These are phyloP conservation scores for Zaprionus capensis DNA, from an alignment of 1,140 invertebrate species.

Conservation along the genomic window DNA sequence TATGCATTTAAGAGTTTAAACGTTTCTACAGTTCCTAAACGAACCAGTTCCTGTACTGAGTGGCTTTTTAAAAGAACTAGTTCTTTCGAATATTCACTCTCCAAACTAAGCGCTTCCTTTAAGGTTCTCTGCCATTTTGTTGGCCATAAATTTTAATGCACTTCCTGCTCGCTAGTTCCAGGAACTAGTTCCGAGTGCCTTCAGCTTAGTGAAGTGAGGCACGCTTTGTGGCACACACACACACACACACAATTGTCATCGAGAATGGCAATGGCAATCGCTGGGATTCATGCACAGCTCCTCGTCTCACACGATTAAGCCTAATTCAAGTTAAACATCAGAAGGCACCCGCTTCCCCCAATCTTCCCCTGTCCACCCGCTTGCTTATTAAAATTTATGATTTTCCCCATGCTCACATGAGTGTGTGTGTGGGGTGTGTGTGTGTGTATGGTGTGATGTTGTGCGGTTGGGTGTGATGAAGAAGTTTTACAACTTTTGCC, in stretches of 20 bases:
- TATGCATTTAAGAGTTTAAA: too few species aligned
- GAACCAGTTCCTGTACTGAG: not conserved
- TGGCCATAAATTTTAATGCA: not conserved
- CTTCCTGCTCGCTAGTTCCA: not conserved
- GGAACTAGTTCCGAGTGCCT: constrained; percentile 1
- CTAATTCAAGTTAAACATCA: constrained; percentile 45
- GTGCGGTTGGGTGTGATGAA: constrained; percentile 25
- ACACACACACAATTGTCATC: constrained; percentile 17
- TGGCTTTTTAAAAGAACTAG: not conserved
- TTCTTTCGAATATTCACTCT: not conserved
- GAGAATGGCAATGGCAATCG: not conserved
- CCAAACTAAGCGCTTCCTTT: not conserved
- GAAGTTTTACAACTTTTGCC: constrained; percentile 71
- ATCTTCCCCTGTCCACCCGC: not conserved
- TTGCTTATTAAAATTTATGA: constrained; percentile 76
- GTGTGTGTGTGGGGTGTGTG: not conserved
- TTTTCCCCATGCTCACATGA: constrained; percentile 24
- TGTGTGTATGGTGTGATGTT: constrained; percentile 29
- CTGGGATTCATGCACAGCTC: constrained; percentile 1
- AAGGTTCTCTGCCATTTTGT: not conserved
- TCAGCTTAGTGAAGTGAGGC: not conserved
- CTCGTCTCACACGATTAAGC: constrained; percentile 57
- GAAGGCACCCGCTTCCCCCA: not conserved
- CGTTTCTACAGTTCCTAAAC: not conserved
- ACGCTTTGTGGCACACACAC: not conserved